Evolutionary conservation across 2,888 invertebrate genomes (phyloP).

Genomic region (Linnaemya vulpina): DNA sequence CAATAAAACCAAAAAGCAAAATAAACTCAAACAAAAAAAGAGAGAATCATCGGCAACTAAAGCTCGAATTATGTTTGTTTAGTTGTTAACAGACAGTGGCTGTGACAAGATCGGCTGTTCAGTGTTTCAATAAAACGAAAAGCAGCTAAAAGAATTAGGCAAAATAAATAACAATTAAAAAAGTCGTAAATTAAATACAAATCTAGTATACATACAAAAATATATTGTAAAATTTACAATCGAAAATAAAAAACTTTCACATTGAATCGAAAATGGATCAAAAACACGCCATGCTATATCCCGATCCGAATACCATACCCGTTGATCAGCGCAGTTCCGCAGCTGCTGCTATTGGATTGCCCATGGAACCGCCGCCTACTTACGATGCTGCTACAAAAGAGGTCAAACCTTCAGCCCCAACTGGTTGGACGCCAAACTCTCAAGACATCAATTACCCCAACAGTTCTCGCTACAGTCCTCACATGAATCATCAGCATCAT

Average conservation of each 20-base stretch:
- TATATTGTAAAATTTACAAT: neutral
- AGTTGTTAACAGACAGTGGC: conserved; percentile 55
- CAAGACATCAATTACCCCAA: conserved; percentile 51
- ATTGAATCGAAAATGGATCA: conserved; percentile 81
- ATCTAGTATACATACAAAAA: conserved; percentile 7
- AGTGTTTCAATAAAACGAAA: neutral
- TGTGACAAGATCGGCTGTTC: conserved; percentile 44
- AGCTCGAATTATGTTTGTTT: conserved; percentile 55
- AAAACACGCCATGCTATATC: conserved; percentile 81
- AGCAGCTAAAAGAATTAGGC: neutral
- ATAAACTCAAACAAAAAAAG: conserved; percentile 34
- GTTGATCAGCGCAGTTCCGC: conserved; percentile 73
- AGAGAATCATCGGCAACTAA: conserved; percentile 57
- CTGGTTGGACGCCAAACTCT: conserved; percentile 63
- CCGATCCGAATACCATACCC: conserved; percentile 73
- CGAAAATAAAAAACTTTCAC: neutral
- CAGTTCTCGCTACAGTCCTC: conserved; percentile 46
- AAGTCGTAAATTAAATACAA: neutral
- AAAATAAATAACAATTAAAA: conserved; percentile 52
- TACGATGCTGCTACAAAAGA: conserved; percentile 78
- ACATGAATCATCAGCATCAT: conserved; percentile 43
- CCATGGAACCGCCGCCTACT: conserved; percentile 80
- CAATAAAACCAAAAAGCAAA: neutral
- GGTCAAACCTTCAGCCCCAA: conserved; percentile 3
- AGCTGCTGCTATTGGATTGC: conserved; percentile 72